Percentiles rank a stretch among this genome's conserved stretches.
Evolutionary conservation across 2,113 vertebrate species (phyloP).

Genomic region (Podarcis cretensis): DNA sequence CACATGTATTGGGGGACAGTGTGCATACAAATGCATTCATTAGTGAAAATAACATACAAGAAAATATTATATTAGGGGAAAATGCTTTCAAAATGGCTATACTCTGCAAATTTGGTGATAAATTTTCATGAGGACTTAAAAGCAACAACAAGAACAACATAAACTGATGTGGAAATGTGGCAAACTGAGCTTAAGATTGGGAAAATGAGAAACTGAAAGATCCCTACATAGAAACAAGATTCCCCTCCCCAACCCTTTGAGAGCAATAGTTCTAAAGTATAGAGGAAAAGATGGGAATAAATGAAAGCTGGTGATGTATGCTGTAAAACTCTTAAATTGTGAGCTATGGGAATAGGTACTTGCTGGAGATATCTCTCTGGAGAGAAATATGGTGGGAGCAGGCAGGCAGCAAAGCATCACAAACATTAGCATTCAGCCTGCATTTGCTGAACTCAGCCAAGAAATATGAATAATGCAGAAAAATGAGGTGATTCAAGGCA

Average conservation of each 20-base stretch:
- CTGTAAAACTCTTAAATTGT: conserved; percentile 11
- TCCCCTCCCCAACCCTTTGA: not conserved
- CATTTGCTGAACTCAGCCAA: conserved; percentile 1
- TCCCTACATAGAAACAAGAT: not conserved
- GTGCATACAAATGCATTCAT: no score
- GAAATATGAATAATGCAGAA: conserved; percentile 59
- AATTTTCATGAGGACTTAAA: no score
- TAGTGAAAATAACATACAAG: no score
- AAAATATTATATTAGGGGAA: no score
- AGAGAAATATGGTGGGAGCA: conserved; percentile 9
- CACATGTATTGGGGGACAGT: no score
- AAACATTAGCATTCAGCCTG: conserved; percentile 30
- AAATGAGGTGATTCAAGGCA: conserved; percentile 43
- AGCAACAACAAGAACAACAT: no score
- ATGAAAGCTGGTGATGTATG: not conserved
- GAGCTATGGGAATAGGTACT: not conserved
- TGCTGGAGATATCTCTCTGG: not conserved
- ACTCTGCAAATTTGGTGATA: no score
- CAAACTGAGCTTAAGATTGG: no score
- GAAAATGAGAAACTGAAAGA: not conserved
- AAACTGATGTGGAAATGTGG: no score
- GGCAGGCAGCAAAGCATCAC: conserved; percentile 19
- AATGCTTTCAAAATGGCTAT: no score
- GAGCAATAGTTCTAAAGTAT: not conserved
- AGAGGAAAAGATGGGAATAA: conserved; percentile 4